Evolutionary conservation across 2,888 invertebrate genomes (phyloP).

Genomic region (Meganola albula): DNA sequence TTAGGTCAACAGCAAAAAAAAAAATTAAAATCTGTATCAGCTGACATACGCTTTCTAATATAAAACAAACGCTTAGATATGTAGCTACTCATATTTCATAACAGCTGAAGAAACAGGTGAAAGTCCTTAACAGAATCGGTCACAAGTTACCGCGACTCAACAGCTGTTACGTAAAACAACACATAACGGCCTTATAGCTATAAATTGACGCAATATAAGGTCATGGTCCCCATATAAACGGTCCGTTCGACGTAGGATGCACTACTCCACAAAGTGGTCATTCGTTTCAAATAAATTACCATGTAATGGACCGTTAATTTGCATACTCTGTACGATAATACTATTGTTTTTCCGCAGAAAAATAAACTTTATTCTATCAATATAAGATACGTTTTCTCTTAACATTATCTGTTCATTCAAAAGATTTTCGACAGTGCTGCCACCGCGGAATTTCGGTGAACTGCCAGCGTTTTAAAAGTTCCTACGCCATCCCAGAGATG

Average conservation of each 20-base stretch:
- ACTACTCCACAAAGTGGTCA: constrained; percentile 76
- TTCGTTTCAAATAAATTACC: constrained; percentile 78
- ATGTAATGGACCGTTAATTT: constrained; percentile 76
- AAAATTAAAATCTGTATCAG: too few relatives aligned
- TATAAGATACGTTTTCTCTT: constrained; percentile 35
- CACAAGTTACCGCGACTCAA: constrained; percentile 53
- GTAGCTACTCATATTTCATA: constrained; percentile 32
- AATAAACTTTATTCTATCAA: constrained; percentile 37
- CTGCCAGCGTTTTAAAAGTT: constrained; percentile 58
- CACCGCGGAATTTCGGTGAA: constrained; percentile 47
- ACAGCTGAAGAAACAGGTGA: constrained; percentile 48
- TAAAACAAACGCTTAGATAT: too few relatives aligned
- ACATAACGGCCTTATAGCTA: constrained; percentile 65
- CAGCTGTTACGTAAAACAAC: constrained; percentile 72
- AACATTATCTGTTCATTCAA: constrained; percentile 57
- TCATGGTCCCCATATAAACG: constrained; percentile 75
- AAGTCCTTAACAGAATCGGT: constrained; percentile 61
- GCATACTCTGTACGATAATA: constrained; percentile 62
- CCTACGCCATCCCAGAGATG: constrained; percentile 60
- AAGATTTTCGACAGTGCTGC: constrained; percentile 54
- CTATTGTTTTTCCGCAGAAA: constrained; percentile 35
- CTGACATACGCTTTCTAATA: too few relatives aligned
- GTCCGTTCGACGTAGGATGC: constrained; percentile 66
- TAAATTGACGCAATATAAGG: constrained; percentile 76
- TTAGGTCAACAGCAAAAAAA: too few relatives aligned